Conservation (phyloP, 2,797 vertebrate genomes). For the Lates japonicus region DNA sequence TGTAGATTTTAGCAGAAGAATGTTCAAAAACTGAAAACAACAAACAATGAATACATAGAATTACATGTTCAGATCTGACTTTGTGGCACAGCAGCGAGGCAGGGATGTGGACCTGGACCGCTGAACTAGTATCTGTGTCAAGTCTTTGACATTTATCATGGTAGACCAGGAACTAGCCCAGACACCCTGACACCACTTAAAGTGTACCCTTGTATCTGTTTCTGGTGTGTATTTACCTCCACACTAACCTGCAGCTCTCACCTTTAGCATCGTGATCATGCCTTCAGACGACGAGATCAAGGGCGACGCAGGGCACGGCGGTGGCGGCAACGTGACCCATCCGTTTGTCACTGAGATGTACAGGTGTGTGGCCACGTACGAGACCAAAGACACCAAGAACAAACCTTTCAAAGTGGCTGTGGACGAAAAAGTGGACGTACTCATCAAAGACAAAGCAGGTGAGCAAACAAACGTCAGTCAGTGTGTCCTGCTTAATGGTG, state of each 20-base stretch:
- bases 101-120: neutral
- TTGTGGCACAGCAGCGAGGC: neutral
- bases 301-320: neutral
- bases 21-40: neutral
- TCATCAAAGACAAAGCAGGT: constrained; percentile 94
- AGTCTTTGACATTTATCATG: neutral
- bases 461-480: constrained; percentile 3
- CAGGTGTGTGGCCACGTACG: constrained; percentile 87
- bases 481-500: neutral
- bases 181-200: neutral
- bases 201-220: neutral
- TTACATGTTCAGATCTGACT: neutral
- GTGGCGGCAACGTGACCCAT: constrained; percentile 74
- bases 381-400: constrained; percentile 91
- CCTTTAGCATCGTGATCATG: constrained; percentile 89
- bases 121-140: neutral
- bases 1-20: neutral
- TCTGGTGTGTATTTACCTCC: neutral
- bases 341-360: constrained; percentile 88
- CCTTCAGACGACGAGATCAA: constrained; percentile 79
- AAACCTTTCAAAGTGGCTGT: constrained; percentile 83
- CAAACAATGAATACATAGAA: neutral
- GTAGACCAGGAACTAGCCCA: neutral
- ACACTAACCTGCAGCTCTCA: constrained; percentile 2
- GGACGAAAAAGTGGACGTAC: constrained; percentile 89